These are phyloP conservation scores for Mallateleia sp. DNA, from an alignment of 2,888 invertebrate genomes.

Conservation along the genomic window DNA sequence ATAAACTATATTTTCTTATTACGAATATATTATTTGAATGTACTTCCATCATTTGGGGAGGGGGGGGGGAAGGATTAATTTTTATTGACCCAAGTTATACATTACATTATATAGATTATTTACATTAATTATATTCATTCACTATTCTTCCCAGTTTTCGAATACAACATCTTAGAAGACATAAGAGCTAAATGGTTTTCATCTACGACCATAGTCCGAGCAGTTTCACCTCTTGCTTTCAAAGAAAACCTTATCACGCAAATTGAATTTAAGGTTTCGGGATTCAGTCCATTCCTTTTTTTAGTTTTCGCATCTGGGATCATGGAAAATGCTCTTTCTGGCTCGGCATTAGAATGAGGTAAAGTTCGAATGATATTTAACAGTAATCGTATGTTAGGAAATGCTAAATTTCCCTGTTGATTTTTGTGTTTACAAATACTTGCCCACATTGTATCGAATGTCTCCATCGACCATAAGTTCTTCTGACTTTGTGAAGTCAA, in stretches of 20 bases:
- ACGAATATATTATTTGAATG: no score
- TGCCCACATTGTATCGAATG: slow-evolving; percentile 34
- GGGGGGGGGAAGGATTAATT: no score
- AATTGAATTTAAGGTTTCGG: slow-evolving; percentile 3
- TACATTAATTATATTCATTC: no score
- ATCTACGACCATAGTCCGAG: slow-evolving; percentile 5
- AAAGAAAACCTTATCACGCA: neutral
- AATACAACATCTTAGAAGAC: no score
- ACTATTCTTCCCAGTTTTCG: no score
- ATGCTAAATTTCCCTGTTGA: neutral
- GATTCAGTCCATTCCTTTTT: neutral
- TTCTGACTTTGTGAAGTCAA: neutral
- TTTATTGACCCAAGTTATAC: no score
- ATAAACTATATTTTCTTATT: no score
- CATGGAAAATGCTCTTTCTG: slow-evolving; percentile 29
- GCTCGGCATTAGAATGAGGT: slow-evolving; percentile 38
- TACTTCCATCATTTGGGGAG: no score
- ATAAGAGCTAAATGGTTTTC: neutral
- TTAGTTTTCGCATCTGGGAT: slow-evolving; percentile 5
- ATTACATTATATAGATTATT: no score
- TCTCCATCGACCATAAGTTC: neutral
- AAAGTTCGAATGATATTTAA: neutral
- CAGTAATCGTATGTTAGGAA: neutral
- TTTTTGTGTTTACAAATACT: neutral
- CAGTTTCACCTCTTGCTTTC: neutral